Evolutionary conservation across 2,797 vertebrate genomes (phyloP), one percentile per base, ranked within the genome.

Genomic region (Peromyscus eremicus): DNA sequence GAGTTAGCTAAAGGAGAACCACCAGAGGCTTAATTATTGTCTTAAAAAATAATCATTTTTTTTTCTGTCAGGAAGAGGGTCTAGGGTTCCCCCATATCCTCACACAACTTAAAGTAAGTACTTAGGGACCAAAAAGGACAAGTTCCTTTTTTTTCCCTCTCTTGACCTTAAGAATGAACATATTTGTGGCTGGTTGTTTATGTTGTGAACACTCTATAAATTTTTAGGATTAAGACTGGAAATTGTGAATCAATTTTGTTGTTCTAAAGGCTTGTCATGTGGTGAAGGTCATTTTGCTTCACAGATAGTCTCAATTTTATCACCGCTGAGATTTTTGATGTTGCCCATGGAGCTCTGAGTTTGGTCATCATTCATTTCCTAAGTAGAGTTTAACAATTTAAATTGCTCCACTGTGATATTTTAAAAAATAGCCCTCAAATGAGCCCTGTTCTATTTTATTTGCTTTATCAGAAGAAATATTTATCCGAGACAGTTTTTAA

Each of bases 391-490:
- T 66, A 52, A 75, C 25, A n/a, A 37, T 14, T 62, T 27, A 64
- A 34, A 19, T 85, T 55, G 55, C 46, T 83, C 14, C 89, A 37
- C 52, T 32, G 4, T 37, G 32, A 43, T 91, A 73, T 87, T 88
- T 37, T 83, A n/a, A 68, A 64, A 95, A 91, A 73, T 79, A 46
- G 29, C 4, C 0, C 16, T 37, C 90, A 49, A 75, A 17, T 68
- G 12, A 82, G 25, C 27, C 21, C 46, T 21, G 55, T 4, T 21
- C 13, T 94, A 23, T 17, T 88, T 88, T 94, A 60, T 11, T 90
- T 94, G 40, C 64, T 70, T 21, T 40, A 92, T 89, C 17, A 91
- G n/a, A 87, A 64, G 16, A 94, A 87, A 83, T 92, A 40, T 55
- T 95, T 87, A 80, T 25, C 66, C 8, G 85, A 76, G 57, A 29